Evolutionary conservation across 2,888 invertebrate species (phyloP), one percentile per base, ranked within the genome.

Genomic region (Achlya flavicornis): DNA sequence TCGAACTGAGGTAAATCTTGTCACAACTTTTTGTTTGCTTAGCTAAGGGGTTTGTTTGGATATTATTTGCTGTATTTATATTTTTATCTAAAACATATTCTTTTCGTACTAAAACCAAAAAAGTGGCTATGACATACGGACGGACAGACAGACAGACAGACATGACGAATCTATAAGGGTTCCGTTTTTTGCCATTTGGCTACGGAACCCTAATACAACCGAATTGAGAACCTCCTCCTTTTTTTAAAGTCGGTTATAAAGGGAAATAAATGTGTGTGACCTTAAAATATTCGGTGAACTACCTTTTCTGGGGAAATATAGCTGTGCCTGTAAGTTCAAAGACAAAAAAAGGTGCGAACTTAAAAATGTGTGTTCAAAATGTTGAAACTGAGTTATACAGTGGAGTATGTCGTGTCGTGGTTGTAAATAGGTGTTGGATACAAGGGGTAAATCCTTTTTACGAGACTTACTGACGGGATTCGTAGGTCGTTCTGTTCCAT

Each of bases 401-500:
- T 76, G 72, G 71, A 75, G 69, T 71, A 79, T 86, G 80, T 84
- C 84, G 88, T 46, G 46, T n/a, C 70, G 88, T 19, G n/a, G 87
- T 80, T 84, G 88, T 91, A 90, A 92, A 91, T 92, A 87, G 90
- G 79, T 77, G 80, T 75, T 74, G 84, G 87, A 86, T 88, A 91
- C 89, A 90, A 87, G 85, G 84, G 77, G 86, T 78, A 86, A 91
- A 91, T 90, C 89, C 90, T 88, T 90, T 90, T 90, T 90, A 88
- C 84, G 85, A 92, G 91, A 92, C 92, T 92, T 92, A 92, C 90
- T 78, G 87, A 75, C 80, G 86, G 88, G 86, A 89, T 90, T 86
- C 85, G 66, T 79, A 75, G 80, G 83, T 83, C 83, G 83, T 78
- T 79, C 75, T 79, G 79, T 76, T 81, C 75, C 79, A 83, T 83